Evolutionary conservation across 2,888 invertebrate genomes (phyloP).

Genomic region (Andrena chrysosceles): DNA sequence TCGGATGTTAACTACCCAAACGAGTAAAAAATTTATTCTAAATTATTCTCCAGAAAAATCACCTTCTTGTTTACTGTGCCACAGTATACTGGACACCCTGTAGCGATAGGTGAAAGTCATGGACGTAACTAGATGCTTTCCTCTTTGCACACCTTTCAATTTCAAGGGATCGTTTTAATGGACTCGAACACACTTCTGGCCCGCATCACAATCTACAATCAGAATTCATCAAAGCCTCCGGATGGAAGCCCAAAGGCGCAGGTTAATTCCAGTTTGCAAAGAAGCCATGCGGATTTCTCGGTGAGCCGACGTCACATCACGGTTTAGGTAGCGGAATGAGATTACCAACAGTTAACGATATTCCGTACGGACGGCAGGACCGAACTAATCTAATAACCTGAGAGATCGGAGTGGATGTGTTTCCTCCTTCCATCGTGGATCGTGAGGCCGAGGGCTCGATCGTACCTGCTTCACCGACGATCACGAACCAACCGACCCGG

Average conservation of each 20-base stretch:
- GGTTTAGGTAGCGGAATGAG: conserved; percentile 61
- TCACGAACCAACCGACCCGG: conserved; percentile 61
- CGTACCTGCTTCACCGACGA: conserved; percentile 49
- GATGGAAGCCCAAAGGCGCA: conserved; percentile 22
- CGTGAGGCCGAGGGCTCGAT: conserved; percentile 33
- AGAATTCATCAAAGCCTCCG: conserved; percentile 11
- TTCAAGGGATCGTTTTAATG: not conserved
- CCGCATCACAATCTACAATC: conserved; percentile 6
- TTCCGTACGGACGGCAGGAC: conserved; percentile 71
- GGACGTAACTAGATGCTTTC: not conserved
- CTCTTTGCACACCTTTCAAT: not conserved
- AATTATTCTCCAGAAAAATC: not conserved
- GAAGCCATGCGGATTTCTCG: conserved; percentile 64
- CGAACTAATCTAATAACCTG: conserved; percentile 74
- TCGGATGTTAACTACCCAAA: not conserved
- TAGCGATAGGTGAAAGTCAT: not conserved
- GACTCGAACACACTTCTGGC: not conserved
- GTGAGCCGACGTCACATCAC: conserved; percentile 61
- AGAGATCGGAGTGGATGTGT: conserved; percentile 60
- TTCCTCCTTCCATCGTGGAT: conserved; percentile 35
- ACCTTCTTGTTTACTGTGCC: too few relatives aligned
- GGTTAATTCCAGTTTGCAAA: conserved; percentile 65
- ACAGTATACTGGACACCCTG: too few relatives aligned
- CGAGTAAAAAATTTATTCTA: not conserved
- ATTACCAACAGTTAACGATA: conserved; percentile 74